Conservation (phyloP, 2,113 vertebrate species). For the Pseudolaguvia tuberculata region DNA sequence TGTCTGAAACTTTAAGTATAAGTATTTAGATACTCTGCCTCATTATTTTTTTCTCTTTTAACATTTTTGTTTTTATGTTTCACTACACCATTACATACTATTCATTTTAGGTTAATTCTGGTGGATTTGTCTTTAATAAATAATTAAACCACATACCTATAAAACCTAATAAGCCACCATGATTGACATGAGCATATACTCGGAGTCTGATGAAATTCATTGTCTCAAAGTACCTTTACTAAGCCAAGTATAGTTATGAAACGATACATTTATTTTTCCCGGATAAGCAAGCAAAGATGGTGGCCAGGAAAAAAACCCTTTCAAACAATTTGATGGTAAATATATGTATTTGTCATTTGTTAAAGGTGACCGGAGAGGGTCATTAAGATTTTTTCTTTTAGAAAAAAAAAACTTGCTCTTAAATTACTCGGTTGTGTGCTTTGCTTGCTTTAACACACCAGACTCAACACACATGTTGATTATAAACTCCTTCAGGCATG, state of each 20-base stretch:
- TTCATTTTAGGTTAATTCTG: conserved; percentile 16
- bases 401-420: background rate
- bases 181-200: no score
- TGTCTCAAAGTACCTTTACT: no score
- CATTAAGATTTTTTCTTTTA: background rate
- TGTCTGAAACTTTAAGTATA: no score
- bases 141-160: background rate
- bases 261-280: no score
- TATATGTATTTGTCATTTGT: background rate
- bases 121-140: background rate
- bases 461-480: background rate
- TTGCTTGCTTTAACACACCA: conserved; percentile 1
- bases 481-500: background rate
- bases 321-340: background rate
- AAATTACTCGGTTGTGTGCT: background rate
- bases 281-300: background rate
- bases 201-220: no score
- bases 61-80: background rate
- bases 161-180: background rate
- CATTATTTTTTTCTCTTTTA: background rate
- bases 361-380: background rate
- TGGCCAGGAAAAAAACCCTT: no score
- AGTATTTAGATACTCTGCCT: background rate
- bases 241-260: no score
- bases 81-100: background rate